Evolutionary conservation across 2,888 invertebrate species (phyloP).

Genomic region (Leucozona laternaria): DNA sequence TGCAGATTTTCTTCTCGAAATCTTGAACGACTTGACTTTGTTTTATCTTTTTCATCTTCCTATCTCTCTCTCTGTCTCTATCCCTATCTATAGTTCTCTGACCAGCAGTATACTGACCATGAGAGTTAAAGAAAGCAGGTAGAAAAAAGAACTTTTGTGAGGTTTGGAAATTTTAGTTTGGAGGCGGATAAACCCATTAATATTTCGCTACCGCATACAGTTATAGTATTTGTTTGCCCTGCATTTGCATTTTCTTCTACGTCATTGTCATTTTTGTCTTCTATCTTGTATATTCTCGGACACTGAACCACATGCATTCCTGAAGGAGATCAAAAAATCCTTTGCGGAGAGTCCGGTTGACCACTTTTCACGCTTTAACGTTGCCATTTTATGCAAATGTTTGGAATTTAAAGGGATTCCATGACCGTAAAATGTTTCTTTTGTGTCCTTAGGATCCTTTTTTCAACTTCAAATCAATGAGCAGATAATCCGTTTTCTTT

Average conservation of each 20-base stretch:
- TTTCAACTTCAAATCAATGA: conserved; percentile 58
- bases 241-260: conserved; percentile 50
- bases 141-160: background rate
- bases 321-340: conserved; percentile 4
- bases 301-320: conserved; percentile 44
- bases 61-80: background rate
- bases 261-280: background rate
- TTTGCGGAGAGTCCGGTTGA: conserved; percentile 40
- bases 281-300: background rate
- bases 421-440: conserved; percentile 68
- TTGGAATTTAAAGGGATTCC: conserved; percentile 71
- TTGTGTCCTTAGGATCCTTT: conserved; percentile 40
- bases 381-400: conserved; percentile 71
- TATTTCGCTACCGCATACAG: conserved; percentile 69
- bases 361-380: conserved; percentile 73
- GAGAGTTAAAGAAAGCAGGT: conserved; percentile 37
- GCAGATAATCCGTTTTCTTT: conserved; percentile 73
- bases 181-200: conserved; percentile 74
- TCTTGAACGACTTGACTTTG: conserved; percentile 53
- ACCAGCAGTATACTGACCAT: conserved; percentile 3
- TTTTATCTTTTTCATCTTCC: background rate
- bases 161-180: conserved; percentile 56
- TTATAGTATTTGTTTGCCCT: conserved; percentile 45
- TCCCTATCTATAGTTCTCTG: background rate
- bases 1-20: conserved; percentile 31